Evolutionary conservation across 2,113 vertebrate genomes (phyloP), one percentile per base, ranked within the genome.

Genomic region (Cyanistes caeruleus): DNA sequence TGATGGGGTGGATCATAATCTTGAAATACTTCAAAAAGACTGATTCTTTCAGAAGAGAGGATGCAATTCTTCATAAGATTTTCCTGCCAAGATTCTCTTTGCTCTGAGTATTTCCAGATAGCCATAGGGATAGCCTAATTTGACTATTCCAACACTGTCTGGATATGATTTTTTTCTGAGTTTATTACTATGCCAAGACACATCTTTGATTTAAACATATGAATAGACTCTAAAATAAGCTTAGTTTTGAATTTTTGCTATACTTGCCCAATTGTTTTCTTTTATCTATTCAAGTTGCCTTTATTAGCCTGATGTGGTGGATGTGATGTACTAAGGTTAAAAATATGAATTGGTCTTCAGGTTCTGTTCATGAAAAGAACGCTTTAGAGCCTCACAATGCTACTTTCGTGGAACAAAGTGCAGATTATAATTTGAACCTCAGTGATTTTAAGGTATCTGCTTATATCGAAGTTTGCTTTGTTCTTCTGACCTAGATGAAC

Each of bases 1-100:
- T 5, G 5, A 12, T 5, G 1, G 1, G 5, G 2, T 11, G 13
- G 8, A 8, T 1, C 7, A 15, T 51, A 19, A 12, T 58, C 31
- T 37, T 74, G 8, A 62, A 74, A 84, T 37, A 25, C 2, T 67
- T 31, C 7, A 30, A 17, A 80, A 77, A 49, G 13, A 21, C 9
- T 39, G 18, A 19, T 1, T 14, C 39, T 65, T 84, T 46, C 16
- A 49, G 25, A 82, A 55, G 23, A 56, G 28, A 37, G 1, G 0
- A 15, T 44, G 2, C 10, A 7, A n/a, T 70, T 87, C 56, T 55
- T 25, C 2, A 1, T 52, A 43, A 60, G 11, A 4, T 39, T 80
- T 44, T 35, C 24, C 24, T 69, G 13, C 44, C 55, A 39, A 73
- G 35, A 9, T 74, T 73, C 4, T 62, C 14, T 72, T 87, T 75